Base-by-base conservation (phyloP, 1,140 invertebrate species). In the Ips typographus region DNA sequence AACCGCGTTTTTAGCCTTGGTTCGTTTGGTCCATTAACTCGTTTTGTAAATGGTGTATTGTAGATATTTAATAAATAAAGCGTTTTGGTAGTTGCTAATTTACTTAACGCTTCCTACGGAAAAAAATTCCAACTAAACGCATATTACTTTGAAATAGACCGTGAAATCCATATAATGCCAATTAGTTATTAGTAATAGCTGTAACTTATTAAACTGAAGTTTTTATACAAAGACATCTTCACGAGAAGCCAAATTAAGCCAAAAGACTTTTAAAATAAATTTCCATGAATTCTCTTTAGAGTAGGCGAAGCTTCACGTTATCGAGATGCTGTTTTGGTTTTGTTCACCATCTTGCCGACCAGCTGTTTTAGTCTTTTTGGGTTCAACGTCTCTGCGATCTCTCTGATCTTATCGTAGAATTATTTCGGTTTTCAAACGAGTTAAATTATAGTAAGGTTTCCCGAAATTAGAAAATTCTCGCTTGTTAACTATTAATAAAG, bases 291-390 rank as follows among this genome's bases (percentile, higher is more conserved):
- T 58, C 38, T 39, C 56, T 58, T 58, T 7, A 41, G 56, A 58
- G 56, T 58, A 58, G 56, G 56, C 56, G 38, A 58, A 40, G 56
- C 56, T 58, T 40, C 36, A 41, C 41, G 38, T 58, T 58, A 7
- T 40, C 3, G 44, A 49, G 44, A 49, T 49, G 44, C 22, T 49
- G 44, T 49, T 49, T 49, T 49, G 44, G 44, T 49, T 22, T 49
- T 22, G 44, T 49, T 49, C 44, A 22, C 52, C n/a, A 55, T 38
- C 8, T 37, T 55, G 52, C 36, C 52, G 53, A 5, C 43, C 40
- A 37, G 51, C 49, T 64, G 64, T 65, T 57, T 65, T 57, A 37
- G 55, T 36, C 53, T 65, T 65, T 65, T 65, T 65, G 64, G 64
- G 64, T 65, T 65, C 64, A 65, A 57, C 55, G 64, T 39, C 64